Evolutionary conservation across 1,140 invertebrate genomes (phyloP), one percentile per base, ranked within the genome.

Genomic region (Monochamus saltuarius): DNA sequence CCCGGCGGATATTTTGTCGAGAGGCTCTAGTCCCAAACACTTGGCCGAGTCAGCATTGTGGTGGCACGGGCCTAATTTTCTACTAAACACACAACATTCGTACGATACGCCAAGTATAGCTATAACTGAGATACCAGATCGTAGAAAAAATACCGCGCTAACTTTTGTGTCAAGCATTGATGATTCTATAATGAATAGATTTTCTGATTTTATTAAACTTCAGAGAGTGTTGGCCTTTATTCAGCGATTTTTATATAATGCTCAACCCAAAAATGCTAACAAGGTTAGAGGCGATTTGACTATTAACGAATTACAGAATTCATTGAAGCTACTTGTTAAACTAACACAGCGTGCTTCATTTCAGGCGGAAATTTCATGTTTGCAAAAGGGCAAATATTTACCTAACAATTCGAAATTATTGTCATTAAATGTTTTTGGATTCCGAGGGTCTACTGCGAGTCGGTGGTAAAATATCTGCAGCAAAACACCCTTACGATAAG

Each of bases 381-480:
- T 55, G 9, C 47, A 56, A 39, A 10, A 0, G 22, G 37, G 37
- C 7, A 49, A 57, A 40, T 4, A n/a, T 38, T 7, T 62, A 29
- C 38, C 38, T 8, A 19, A 11, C 4, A 53, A 46, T n/a, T 58
- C 55, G 13, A 62, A 52, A 47, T 34, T 62, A 7, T 53, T 34
- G 9, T 39, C 53, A 39, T 61, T 79, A n/a, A 69, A 66, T 22
- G n/a, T 76, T 75, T 55, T 19, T 81, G 11, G 76, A 79, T 56
- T 9, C 71, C n/a, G 10, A 70, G 10, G 67, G 69, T 9, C 10
- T 78, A 7, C 43, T 80, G 34, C 61, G 76, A 7, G 75, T 80
- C 0, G 77, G 78, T 1, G 75, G 79, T 22, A 62, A 78, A 56
- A 29, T 80, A 11, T 38, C 17, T 29, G 64, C 66, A 19, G 50